Conservation (phyloP, 2,113 vertebrate genomes). For the Rhinoderma darwinii region DNA sequence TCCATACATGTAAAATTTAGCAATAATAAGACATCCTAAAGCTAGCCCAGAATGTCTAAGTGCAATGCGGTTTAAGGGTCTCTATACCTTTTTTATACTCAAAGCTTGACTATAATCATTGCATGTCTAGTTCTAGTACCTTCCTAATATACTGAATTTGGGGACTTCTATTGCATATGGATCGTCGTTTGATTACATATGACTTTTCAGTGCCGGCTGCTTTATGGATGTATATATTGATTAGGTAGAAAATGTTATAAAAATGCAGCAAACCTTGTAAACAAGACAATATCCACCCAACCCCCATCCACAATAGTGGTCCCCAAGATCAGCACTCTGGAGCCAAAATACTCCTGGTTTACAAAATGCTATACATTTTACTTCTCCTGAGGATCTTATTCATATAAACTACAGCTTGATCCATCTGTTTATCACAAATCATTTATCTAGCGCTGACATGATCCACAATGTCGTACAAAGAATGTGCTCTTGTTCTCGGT, state of each 20-base stretch:
- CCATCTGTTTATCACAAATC: not conserved
- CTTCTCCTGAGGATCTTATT: not conserved
- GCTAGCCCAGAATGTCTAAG: not conserved
- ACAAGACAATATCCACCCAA: not conserved
- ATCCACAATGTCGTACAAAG: not conserved
- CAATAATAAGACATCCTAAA: not conserved
- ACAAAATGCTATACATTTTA: not conserved
- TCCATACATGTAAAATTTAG: not conserved
- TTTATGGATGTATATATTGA: not conserved
- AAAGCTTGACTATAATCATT: not conserved
- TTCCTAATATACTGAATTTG: not conserved
- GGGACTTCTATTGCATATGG: not conserved
- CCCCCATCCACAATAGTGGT: not conserved
- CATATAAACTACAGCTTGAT: not conserved
- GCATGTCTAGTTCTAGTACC: not conserved
- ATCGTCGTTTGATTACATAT: not conserved
- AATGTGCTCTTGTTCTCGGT: not conserved
- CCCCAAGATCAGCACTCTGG: not conserved
- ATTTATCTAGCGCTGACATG: not conserved
- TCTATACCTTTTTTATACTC: not conserved
- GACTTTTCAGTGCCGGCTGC: not conserved
- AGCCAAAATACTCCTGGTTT: not conserved
- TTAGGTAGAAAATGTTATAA: not conserved
- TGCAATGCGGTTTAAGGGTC: too few relatives aligned
- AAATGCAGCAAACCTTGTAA: conserved; percentile 6